Evolutionary conservation across 2,113 vertebrate genomes (phyloP), one percentile per base, ranked within the genome.

Genomic region (Melanostigma gelatinosum): DNA sequence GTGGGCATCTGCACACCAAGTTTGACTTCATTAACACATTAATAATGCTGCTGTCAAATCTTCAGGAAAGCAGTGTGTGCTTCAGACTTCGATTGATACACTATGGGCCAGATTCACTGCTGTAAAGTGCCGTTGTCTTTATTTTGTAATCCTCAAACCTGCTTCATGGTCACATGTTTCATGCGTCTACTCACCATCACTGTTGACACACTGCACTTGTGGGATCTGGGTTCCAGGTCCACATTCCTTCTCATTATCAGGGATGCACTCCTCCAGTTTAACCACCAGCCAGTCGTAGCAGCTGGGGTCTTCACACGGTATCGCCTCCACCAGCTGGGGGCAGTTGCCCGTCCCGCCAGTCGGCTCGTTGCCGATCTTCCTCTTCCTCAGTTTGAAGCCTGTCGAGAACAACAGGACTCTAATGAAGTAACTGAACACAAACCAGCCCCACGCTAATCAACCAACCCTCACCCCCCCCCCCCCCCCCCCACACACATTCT

Each of bases 331-430:
- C 71, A 99, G 94, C 85, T 99, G 97, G 61, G 97, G 97, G 81
- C 98, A 99, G 92, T 93, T 99, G 46, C 97, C 96, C 0, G 94
- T 95, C 15, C 95, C 96, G 5, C 96, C 97, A 0, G 94, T 96
- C 3, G 97, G 97, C 80, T 98, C 97, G 32, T 96, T 99, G 24
- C 89, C 89, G 75, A 99, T 96, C 54, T 67, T 95, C 3, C 98
- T 95, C 82, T 97, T 99, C 90, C 98, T 96, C 76, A 99, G 89
- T 89, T 98, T 99, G 92, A 99, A 99, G 72, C 98, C 98, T 99
- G 89, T 74, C 1, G 52, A 42, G 54, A 83, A 71, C 27, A 82
- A 86, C 15, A 61, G 20, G 46, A 55, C 54, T 16, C 15, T 40
- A 24, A 80, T 83, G 48, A 79, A 71, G 54, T 3, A 0, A 77